phyloP scores from a whole-genome alignment of 2,797 vertebrate species.

The Anableps anableps region DNA sequence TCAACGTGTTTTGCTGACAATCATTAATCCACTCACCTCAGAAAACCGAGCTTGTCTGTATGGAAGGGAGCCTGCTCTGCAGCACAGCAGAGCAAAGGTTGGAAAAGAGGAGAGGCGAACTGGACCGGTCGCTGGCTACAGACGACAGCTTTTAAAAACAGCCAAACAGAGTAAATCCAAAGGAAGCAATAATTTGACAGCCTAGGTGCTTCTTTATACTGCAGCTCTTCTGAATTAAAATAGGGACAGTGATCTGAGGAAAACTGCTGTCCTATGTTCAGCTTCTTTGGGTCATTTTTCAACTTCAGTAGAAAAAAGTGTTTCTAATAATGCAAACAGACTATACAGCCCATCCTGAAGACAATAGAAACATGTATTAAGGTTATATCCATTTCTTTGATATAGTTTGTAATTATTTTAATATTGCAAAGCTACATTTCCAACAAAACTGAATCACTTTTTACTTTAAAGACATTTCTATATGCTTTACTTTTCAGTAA shows the following conservation, averaged over 20 bases:
- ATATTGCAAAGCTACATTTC: slow-evolving; percentile 11
- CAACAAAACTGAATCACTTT: slow-evolving; percentile 15
- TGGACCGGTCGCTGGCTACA: slow-evolving; percentile 33
- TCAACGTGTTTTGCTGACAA: slow-evolving; percentile 59
- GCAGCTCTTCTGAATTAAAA: slow-evolving; percentile 58
- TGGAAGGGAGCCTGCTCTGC: slow-evolving; percentile 42
- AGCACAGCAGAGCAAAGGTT: slow-evolving; percentile 71
- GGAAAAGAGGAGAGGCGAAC: slow-evolving; percentile 51
- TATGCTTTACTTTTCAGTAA: background rate
- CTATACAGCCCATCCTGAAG: slow-evolving; percentile 33
- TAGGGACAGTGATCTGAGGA: slow-evolving; percentile 52
- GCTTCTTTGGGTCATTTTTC: slow-evolving; percentile 61
- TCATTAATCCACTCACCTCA: slow-evolving; percentile 75
- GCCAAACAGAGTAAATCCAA: slow-evolving; percentile 53
- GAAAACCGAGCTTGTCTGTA: slow-evolving; percentile 46
- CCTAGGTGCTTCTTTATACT: slow-evolving; percentile 46
- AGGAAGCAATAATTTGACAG: slow-evolving; percentile 56
- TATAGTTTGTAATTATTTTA: background rate
- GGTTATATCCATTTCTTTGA: slow-evolving; percentile 16
- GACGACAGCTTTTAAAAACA: slow-evolving; percentile 54
- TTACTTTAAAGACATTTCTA: background rate
- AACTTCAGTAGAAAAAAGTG: slow-evolving; percentile 53
- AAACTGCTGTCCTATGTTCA: slow-evolving; percentile 60
- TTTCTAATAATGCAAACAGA: slow-evolving; percentile 50
- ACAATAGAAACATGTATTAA: slow-evolving; percentile 36